These are phyloP conservation scores for Bedellia somnulentella DNA, from an alignment of 2,888 invertebrate genomes.

Conservation along the genomic window DNA sequence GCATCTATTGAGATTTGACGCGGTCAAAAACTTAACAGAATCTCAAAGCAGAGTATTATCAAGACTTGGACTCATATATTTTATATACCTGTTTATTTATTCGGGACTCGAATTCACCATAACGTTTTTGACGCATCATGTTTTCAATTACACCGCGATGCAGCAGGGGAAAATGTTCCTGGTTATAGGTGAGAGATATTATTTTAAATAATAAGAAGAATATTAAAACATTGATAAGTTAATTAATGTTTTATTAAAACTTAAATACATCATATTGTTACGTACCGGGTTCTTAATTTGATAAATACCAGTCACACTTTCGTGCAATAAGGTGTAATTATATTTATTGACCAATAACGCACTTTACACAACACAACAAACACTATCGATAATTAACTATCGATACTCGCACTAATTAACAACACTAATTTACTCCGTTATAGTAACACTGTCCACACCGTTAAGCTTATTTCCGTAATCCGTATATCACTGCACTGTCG, in stretches of 20 bases:
- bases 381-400: too few species aligned
- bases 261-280: too few species aligned
- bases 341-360: too few species aligned
- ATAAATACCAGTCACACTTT: too few species aligned
- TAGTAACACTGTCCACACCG: too few species aligned
- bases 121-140: constrained; percentile 92
- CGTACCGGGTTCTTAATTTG: too few species aligned
- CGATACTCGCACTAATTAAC: too few species aligned
- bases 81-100: constrained; percentile 90
- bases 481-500: too few species aligned
- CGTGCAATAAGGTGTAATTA: too few species aligned
- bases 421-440: too few species aligned
- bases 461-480: too few species aligned
- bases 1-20: constrained; percentile 61
- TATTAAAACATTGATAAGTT: background rate
- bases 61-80: constrained; percentile 76
- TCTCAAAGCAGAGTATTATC: constrained; percentile 68
- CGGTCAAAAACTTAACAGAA: constrained; percentile 65
- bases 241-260: background rate
- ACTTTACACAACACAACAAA: too few species aligned
- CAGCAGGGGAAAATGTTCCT: constrained; percentile 98
- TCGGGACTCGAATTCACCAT: constrained; percentile 97
- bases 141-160: constrained; percentile 89
- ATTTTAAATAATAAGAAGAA: background rate
- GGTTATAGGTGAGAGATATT: constrained; percentile 74